These are phyloP conservation scores for Echiichthys vipera DNA, from an alignment of 2,797 vertebrate genomes.

Conservation along the genomic window DNA sequence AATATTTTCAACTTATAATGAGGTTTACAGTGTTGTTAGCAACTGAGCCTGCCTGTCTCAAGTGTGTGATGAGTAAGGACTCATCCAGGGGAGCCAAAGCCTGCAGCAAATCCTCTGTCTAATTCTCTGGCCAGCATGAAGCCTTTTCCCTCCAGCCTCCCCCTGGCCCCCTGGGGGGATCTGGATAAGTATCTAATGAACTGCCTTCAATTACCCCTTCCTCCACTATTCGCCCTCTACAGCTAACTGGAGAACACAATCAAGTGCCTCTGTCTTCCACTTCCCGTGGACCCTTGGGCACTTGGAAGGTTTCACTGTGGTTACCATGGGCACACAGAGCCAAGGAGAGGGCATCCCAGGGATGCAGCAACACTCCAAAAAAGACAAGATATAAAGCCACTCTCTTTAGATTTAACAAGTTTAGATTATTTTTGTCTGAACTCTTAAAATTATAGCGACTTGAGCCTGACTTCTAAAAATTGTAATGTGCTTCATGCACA, in stretches of 20 bases:
- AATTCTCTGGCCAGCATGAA: constrained; percentile 68
- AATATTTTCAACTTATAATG: constrained; percentile 60
- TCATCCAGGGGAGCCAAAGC: constrained; percentile 55
- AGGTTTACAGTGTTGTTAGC: constrained; percentile 62
- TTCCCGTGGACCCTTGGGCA: constrained; percentile 34
- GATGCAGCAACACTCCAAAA: constrained; percentile 12
- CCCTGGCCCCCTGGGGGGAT: constrained; percentile 51
- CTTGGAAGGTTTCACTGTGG: constrained; percentile 17
- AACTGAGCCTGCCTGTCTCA: constrained; percentile 56
- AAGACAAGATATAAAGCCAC: constrained; percentile 7
- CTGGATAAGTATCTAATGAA: constrained; percentile 77
- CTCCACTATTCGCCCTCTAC: constrained; percentile 62
- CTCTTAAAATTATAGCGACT: constrained; percentile 4
- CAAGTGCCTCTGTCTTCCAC: constrained; percentile 52
- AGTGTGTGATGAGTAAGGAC: constrained; percentile 61
- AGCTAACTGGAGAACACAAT: constrained; percentile 63
- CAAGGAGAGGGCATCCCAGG: constrained; percentile 10
- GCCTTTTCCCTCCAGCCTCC: constrained; percentile 60
- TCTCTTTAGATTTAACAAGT: constrained; percentile 19
- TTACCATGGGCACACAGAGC: constrained; percentile 29
- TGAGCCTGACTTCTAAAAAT: constrained; percentile 20
- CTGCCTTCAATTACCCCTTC: constrained; percentile 76
- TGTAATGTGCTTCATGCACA: constrained; percentile 29
- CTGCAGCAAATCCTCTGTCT: constrained; percentile 68
- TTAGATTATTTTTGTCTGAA: constrained; percentile 25